phyloP scores from a whole-genome alignment of 1,140 invertebrate species.

The Caerostris darwini region DNA sequence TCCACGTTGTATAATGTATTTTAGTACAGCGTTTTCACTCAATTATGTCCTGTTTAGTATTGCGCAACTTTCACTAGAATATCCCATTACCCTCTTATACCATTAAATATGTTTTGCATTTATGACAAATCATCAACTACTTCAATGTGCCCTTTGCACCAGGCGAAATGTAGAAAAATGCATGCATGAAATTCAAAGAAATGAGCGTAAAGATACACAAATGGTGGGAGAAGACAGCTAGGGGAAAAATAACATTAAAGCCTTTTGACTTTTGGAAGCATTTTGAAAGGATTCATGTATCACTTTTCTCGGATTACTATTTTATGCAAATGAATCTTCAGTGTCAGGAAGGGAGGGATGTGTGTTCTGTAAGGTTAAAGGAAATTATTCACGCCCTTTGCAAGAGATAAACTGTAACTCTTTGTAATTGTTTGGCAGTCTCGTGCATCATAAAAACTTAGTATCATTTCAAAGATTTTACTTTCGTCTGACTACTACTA shows the following conservation, averaged over 20 bases:
- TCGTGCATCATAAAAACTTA: background rate
- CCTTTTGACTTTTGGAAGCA: background rate
- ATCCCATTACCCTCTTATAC: no score
- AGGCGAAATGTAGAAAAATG: no score
- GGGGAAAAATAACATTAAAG: background rate
- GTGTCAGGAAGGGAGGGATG: background rate
- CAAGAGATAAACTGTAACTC: background rate
- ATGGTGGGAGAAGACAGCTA: background rate
- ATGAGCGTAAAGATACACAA: background rate
- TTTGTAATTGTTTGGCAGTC: background rate
- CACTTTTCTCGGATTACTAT: background rate
- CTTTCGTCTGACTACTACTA: no score
- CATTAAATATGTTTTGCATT: no score
- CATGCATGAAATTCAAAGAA: background rate
- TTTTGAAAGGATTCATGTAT: background rate
- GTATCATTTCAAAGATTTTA: background rate
- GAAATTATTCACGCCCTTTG: background rate
- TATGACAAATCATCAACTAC: no score
- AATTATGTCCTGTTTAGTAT: no score
- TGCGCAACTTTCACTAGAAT: no score
- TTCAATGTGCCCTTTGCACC: no score
- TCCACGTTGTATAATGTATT: no score
- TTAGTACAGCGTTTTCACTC: no score
- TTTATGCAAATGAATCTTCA: background rate
- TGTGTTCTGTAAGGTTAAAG: background rate